A percentile compares a stretch with the other conserved stretches of the same genome.
These are phyloP conservation scores for Bostrychus sinensis DNA, from an alignment of 2,113 vertebrate genomes.

Conservation along the genomic window DNA sequence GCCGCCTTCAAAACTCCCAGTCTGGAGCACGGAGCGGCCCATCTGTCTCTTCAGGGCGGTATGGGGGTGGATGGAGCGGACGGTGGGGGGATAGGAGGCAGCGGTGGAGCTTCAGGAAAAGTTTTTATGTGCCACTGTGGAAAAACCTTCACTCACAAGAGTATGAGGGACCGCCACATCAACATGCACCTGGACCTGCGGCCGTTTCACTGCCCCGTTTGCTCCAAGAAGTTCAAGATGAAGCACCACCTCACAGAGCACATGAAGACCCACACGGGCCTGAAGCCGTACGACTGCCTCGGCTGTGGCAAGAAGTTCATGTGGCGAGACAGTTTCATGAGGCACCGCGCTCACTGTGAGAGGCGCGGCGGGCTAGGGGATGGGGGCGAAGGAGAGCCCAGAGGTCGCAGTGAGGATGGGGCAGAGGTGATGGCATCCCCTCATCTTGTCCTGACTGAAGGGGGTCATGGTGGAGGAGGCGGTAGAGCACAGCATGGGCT, in stretches of 20 bases:
- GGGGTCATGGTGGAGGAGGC: slow-evolving; percentile 46
- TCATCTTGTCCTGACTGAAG: slow-evolving; percentile 66
- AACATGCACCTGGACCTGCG: slow-evolving; percentile 96
- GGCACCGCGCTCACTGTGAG: slow-evolving; percentile 90
- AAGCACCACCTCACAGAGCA: slow-evolving; percentile 96
- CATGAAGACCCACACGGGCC: slow-evolving; percentile 95
- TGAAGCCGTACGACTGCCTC: slow-evolving; percentile 89
- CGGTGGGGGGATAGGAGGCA: slow-evolving; percentile 10
- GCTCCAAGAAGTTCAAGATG: slow-evolving; percentile 95
- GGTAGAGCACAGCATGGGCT: slow-evolving; percentile 56
- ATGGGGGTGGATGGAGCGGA: slow-evolving; percentile 57
- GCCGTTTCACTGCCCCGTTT: slow-evolving; percentile 92
- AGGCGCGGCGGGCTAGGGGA: slow-evolving; percentile 72
- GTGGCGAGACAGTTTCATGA: slow-evolving; percentile 95
- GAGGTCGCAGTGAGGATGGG: slow-evolving; percentile 56
- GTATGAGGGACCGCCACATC: slow-evolving; percentile 92
- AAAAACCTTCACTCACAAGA: slow-evolving; percentile 92
- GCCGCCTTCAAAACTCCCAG: slow-evolving; percentile 61
- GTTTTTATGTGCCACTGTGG: slow-evolving; percentile 95
- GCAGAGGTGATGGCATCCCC: slow-evolving; percentile 56
- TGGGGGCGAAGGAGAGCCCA: slow-evolving; percentile 51
- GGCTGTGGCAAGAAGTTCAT: slow-evolving; percentile 93
- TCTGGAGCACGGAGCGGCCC: slow-evolving; percentile 76
- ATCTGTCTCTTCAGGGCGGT: slow-evolving; percentile 68
- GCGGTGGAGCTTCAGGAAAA: slow-evolving; percentile 76